Percentiles rank a stretch among this genome's conserved stretches.
Evolutionary conservation across 64 coral and sea anemone genomes (phyloP).

Genomic region (Montipora cactus): DNA sequence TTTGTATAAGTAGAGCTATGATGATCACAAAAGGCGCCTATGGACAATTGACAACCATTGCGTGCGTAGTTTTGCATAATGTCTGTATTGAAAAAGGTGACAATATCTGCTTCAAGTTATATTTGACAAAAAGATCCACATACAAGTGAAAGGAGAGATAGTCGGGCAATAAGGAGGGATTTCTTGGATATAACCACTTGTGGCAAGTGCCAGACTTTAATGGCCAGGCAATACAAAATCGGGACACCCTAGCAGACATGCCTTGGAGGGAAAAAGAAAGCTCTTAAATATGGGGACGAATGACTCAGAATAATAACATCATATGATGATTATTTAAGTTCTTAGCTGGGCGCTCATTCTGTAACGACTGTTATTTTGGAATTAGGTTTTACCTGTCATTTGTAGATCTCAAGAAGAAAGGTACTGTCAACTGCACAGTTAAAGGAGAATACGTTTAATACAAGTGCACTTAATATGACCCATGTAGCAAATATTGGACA

Average conservation of each 20-base stretch:
- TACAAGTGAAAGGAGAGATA: background rate
- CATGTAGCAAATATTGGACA: too few relatives aligned
- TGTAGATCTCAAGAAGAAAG: too few relatives aligned
- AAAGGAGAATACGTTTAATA: too few relatives aligned
- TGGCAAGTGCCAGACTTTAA: background rate
- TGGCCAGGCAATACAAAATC: background rate
- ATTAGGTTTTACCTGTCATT: too few relatives aligned
- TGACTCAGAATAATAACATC: too few relatives aligned
- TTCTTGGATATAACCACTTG: background rate
- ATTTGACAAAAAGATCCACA: background rate
- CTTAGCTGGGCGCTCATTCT: background rate
- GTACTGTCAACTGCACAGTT: too few relatives aligned
- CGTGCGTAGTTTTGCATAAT: background rate
- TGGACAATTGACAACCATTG: background rate
- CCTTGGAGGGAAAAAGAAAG: background rate
- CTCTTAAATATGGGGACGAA: background rate
- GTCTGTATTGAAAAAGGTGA: slow-evolving; percentile 3
- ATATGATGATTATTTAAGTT: background rate
- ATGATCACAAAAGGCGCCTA: too few relatives aligned
- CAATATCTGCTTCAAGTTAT: background rate
- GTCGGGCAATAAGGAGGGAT: background rate
- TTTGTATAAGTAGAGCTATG: too few relatives aligned
- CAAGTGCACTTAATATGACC: too few relatives aligned
- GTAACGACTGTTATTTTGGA: too few relatives aligned
- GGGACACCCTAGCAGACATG: background rate